Conservation (phyloP, 2,797 vertebrate species). For the Epinephelus awoara region DNA sequence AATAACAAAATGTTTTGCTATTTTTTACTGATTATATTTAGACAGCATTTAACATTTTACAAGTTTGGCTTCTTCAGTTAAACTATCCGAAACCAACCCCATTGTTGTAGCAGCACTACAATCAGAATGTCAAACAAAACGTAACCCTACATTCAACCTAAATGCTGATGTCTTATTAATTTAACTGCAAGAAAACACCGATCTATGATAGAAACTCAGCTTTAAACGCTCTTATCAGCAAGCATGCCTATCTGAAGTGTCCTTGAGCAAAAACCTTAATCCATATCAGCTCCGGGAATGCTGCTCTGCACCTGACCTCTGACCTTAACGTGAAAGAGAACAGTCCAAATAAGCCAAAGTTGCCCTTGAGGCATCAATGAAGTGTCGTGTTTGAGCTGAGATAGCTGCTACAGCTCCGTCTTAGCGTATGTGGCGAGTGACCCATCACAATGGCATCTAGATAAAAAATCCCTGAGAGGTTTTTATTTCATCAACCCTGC, state of each 20-base stretch:
- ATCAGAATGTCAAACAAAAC: not conserved
- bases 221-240: slow-evolving; percentile 14
- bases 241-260: slow-evolving; percentile 5
- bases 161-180: not conserved
- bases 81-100: not conserved
- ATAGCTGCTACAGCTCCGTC: accelerated
- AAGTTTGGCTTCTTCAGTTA: no score
- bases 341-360: not conserved
- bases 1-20: no score
- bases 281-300: slow-evolving; percentile 15
- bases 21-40: not conserved
- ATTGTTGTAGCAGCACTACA: not conserved
- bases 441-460: not conserved
- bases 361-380: not conserved
- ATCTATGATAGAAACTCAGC: not conserved
- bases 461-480: slow-evolving; percentile 8
- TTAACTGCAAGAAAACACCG: not conserved
- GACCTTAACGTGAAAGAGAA: slow-evolving; percentile 15
- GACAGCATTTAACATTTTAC: not conserved
- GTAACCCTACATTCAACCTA: not conserved
- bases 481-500: slow-evolving; percentile 12
- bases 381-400: not conserved
- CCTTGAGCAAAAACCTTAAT: slow-evolving; percentile 28
- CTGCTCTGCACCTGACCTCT: slow-evolving; percentile 34
- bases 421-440: no score